phyloP scores from a whole-genome alignment of 2,888 invertebrate genomes.

The Ommatoiulus sabulosus region DNA sequence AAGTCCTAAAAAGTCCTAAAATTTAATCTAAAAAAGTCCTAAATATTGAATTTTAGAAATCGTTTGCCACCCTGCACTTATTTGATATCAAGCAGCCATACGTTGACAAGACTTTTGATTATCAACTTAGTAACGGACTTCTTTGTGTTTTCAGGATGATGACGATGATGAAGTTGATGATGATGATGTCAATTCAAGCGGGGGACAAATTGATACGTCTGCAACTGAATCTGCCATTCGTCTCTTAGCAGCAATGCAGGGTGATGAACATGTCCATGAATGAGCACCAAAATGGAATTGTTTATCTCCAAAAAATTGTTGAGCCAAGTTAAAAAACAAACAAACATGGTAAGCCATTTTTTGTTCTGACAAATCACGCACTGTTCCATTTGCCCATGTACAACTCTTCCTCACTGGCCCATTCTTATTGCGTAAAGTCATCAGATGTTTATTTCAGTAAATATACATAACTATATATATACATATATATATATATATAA shows the following conservation, averaged over 20 bases:
- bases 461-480: constrained; percentile 51
- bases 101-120: no score
- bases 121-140: neutral
- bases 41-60: no score
- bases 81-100: no score
- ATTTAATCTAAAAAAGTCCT: no score
- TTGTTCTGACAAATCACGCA: constrained; percentile 32
- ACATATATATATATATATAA: constrained; percentile 42
- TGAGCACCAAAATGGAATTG: constrained; percentile 32
- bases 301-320: neutral
- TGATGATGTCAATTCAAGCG: constrained; percentile 63
- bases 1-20: no score
- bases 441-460: constrained; percentile 53
- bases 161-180: constrained; percentile 62
- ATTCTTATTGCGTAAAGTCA: constrained; percentile 53
- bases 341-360: constrained; percentile 39
- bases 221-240: constrained; percentile 64
- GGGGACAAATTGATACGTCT: constrained; percentile 60
- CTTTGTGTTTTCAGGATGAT: constrained; percentile 55
- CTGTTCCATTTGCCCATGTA: constrained; percentile 44
- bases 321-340: neutral
- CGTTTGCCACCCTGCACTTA: no score
- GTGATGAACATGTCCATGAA: constrained; percentile 18
- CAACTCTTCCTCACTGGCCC: constrained; percentile 39
- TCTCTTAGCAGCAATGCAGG: constrained; percentile 62